Conservation (phyloP, 2,888 invertebrate species). For the Drosophila mimetica region DNA sequence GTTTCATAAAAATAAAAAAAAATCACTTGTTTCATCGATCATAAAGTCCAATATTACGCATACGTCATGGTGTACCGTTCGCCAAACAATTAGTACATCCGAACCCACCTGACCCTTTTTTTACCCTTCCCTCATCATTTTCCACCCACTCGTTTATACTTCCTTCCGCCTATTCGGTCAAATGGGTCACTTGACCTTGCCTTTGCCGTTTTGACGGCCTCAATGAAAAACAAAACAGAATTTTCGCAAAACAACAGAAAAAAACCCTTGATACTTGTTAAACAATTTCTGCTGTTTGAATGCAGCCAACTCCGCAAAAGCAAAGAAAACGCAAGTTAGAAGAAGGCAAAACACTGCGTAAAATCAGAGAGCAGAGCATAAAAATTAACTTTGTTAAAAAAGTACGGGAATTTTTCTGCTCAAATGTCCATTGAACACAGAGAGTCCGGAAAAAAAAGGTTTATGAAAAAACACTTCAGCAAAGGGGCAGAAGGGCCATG, state of each 20-base stretch:
- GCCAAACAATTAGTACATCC: background rate
- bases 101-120: background rate
- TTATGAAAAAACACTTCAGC: conserved; percentile 43
- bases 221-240: conserved; percentile 10
- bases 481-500: conserved; percentile 34
- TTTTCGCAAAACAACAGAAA: conserved; percentile 23
- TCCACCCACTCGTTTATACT: background rate
- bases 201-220: conserved; percentile 49
- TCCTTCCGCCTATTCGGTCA: conserved; percentile 5
- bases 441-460: conserved; percentile 29
- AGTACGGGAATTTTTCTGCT: conserved; percentile 69
- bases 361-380: conserved; percentile 62
- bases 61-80: background rate
- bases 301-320: conserved; percentile 41
- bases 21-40: background rate
- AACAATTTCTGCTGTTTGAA: conserved; percentile 44
- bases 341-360: conserved; percentile 32
- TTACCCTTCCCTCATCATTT: background rate
- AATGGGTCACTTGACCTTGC: conserved; percentile 60
- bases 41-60: background rate
- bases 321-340: conserved; percentile 16
- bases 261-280: conserved; percentile 54
- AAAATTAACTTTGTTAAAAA: conserved; percentile 76
- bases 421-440: conserved; percentile 61
- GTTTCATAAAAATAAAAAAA: too few relatives aligned